Conservation (phyloP, 2,797 vertebrate genomes). For the Coilia nasus region DNA sequence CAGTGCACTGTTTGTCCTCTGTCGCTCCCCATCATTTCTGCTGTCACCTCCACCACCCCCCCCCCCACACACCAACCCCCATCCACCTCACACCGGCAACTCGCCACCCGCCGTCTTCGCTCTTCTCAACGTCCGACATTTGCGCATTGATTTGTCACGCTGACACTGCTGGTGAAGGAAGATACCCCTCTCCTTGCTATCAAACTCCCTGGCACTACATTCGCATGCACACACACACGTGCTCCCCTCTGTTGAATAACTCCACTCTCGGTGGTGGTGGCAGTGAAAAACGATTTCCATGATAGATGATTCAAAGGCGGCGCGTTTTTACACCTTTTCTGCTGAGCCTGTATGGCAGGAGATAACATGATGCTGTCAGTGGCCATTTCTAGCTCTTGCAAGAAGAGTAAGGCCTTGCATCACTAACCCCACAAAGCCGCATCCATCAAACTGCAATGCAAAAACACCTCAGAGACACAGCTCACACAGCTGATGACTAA, state of each 20-base stretch:
- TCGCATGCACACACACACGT: background rate
- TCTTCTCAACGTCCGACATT: constrained; percentile 40
- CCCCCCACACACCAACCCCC: background rate
- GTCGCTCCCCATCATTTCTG: constrained; percentile 30
- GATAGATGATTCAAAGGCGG: constrained; percentile 1
- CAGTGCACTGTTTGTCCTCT: constrained; percentile 39
- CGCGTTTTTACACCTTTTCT: constrained; percentile 19
- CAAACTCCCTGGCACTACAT: background rate
- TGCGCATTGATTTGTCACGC: constrained; percentile 47
- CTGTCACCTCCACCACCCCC: constrained; percentile 35
- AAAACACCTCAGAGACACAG: background rate
- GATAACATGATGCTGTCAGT: constrained; percentile 5
- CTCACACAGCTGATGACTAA: background rate
- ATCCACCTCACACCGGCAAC: background rate
- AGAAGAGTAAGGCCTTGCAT: background rate
- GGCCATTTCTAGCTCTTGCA: background rate
- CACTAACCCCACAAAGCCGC: background rate
- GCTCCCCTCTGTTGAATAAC: background rate
- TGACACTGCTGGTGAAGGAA: constrained; percentile 25
- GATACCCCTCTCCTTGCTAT: constrained; percentile 33
- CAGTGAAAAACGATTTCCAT: background rate
- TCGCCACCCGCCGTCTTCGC: background rate
- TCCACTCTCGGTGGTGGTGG: background rate
- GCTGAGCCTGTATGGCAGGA: background rate
- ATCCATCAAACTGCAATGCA: background rate